Evolutionary conservation across 1,140 invertebrate species (phyloP).

Genomic region (Bacillus rossius): DNA sequence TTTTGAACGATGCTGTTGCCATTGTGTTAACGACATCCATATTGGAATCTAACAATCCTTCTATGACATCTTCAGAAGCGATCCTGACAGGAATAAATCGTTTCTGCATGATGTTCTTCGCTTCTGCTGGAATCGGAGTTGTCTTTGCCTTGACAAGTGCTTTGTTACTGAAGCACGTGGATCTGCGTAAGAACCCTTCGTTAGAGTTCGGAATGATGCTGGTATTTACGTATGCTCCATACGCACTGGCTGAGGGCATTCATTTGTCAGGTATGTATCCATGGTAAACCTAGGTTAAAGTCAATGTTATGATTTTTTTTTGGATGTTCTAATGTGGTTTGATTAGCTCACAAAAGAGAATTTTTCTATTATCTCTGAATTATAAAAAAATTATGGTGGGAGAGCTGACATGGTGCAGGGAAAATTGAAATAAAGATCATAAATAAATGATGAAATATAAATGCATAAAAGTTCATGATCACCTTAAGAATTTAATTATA

Average conservation of each 20-base stretch:
- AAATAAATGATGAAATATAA: too few relatives aligned
- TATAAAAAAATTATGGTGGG: too few relatives aligned
- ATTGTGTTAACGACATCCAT: slow-evolving; percentile 94
- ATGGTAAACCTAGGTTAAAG: not conserved
- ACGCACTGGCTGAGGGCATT: slow-evolving; percentile 95
- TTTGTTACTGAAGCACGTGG: slow-evolving; percentile 90
- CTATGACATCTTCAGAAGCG: slow-evolving; percentile 69
- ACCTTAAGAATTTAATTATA: too few relatives aligned
- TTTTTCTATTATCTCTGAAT: too few relatives aligned
- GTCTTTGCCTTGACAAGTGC: slow-evolving; percentile 92
- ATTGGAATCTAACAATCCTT: slow-evolving; percentile 66
- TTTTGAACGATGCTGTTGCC: slow-evolving; percentile 96
- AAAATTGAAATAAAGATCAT: too few relatives aligned
- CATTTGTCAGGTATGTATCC: slow-evolving; percentile 76
- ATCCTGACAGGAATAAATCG: slow-evolving; percentile 85
- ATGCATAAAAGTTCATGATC: too few relatives aligned
- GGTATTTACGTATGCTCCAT: slow-evolving; percentile 97
- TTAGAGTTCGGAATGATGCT: slow-evolving; percentile 98
- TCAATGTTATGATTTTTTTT: not conserved
- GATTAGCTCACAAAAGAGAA: too few relatives aligned
- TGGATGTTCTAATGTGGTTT: too few relatives aligned
- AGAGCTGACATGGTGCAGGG: too few relatives aligned
- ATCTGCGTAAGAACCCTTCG: slow-evolving; percentile 95
- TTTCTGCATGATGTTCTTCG: slow-evolving; percentile 98
- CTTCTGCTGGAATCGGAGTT: slow-evolving; percentile 95